Evolutionary conservation across 1,140 invertebrate genomes (phyloP), one percentile per base, ranked within the genome.

Genomic region (Coboldia fuscipes): DNA sequence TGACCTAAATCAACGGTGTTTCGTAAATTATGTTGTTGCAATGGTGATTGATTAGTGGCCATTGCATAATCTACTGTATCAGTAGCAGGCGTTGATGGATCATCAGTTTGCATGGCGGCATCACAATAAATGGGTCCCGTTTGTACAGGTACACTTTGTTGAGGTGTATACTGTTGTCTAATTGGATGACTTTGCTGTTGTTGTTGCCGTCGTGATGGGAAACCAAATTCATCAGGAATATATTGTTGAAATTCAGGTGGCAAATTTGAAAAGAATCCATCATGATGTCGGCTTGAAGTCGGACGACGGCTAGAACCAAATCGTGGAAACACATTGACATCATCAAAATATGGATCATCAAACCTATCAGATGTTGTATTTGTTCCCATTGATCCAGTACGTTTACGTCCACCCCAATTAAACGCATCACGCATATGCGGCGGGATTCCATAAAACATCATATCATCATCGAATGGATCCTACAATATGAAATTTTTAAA

Each of bases 1-100:
- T 74, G 68, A 23, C 72, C 74, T 46, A 80, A 67, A 46, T 80
- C 76, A 30, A 77, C 69, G 9, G 77, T 81, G 40, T 79, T 80
- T 34, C 76, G 66, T 23, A 74, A 44, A 23, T 68, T 69, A 64
- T 75, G 68, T 41, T 80, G 75, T 35, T 70, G 67, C 12, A 78
- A 54, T 12, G 42, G 37, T 41, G 45, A 13, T 33, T 45, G 8
- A 42, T 31, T 45, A 45, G 12, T 36, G 34, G 13, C 35, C 33
- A 32, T 3, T 15, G 41, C 44, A 39, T 48, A 45, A 35, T 48
- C 39, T 45, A 51, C 42, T 20, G 51, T 37, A 39, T 41, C 41
- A 9, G 41, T 37, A 29, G 37, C 18, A 23, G 37, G 13, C 39
- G 38, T 24, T 37, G 36, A 5, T 47, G 43, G 42, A 34, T 34